Conservation (phyloP, 2,888 invertebrate species). For the Drosophila phalerata region DNA sequence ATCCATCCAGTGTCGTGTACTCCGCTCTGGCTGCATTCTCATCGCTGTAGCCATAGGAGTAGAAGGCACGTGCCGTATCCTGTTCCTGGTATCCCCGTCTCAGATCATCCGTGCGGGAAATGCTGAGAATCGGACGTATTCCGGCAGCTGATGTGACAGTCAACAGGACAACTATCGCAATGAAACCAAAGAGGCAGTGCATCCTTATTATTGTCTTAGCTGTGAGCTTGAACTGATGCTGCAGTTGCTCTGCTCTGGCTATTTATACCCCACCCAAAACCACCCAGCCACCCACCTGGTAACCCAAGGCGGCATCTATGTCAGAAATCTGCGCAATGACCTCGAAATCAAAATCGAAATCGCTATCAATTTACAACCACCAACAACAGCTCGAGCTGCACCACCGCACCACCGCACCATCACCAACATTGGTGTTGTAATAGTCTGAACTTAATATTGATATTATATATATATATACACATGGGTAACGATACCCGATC, state of each 20-base stretch:
- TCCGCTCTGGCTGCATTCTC: constrained; percentile 88
- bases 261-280: constrained; percentile 62
- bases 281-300: constrained; percentile 30
- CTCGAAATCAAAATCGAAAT: constrained; percentile 57
- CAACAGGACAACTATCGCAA: constrained; percentile 48
- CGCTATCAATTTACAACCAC: constrained; percentile 55
- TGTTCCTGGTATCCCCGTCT: constrained; percentile 87
- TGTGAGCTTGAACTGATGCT: constrained; percentile 64
- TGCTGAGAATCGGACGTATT: constrained; percentile 25
- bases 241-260: constrained; percentile 20
- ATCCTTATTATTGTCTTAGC: constrained; percentile 44
- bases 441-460: constrained; percentile 77
- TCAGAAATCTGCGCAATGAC: constrained; percentile 67
- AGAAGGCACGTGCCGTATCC: constrained; percentile 87
- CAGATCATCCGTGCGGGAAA: constrained; percentile 34
- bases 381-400: constrained; percentile 6
- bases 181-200: constrained; percentile 56
- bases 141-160: constrained; percentile 54
- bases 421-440: constrained; percentile 62
- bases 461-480: constrained; percentile 51
- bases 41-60: constrained; percentile 88
- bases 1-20: constrained; percentile 87
- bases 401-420: constrained; percentile 1
- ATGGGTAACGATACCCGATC: constrained; percentile 39
- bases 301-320: constrained; percentile 48